Evolutionary conservation across 2,113 vertebrate genomes (phyloP).

Genomic region (Ammodytes marinus): DNA sequence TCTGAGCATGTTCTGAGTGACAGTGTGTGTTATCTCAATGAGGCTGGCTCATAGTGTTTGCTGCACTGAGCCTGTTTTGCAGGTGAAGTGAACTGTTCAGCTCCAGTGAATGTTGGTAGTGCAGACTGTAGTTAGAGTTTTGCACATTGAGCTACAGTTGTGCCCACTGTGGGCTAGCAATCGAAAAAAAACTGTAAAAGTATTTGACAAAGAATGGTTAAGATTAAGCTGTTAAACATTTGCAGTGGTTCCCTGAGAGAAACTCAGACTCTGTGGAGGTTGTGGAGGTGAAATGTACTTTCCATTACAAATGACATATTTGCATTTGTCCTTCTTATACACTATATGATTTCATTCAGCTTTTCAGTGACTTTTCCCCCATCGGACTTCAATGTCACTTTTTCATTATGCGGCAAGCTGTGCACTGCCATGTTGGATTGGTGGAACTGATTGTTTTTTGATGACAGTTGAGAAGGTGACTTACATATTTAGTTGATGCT

Average conservation of each 20-base stretch:
- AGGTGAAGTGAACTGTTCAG: too few relatives aligned
- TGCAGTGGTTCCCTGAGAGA: conserved; percentile 20
- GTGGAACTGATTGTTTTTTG: conserved; percentile 77
- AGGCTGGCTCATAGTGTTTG: too few relatives aligned
- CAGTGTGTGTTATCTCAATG: too few relatives aligned
- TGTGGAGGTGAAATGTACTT: conserved; percentile 43
- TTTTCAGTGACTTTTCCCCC: conserved; percentile 49
- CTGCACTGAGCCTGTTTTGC: too few relatives aligned
- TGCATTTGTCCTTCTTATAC: conserved; percentile 67
- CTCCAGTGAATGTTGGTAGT: too few relatives aligned
- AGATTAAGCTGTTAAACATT: conserved; percentile 42
- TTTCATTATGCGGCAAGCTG: conserved; percentile 61
- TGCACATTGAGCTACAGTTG: too few relatives aligned
- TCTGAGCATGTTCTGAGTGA: too few relatives aligned
- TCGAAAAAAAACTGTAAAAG: background rate
- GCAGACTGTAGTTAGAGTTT: too few relatives aligned
- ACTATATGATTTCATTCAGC: conserved; percentile 38
- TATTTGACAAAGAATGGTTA: conserved; percentile 21
- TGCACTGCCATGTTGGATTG: conserved; percentile 49
- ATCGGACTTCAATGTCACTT: conserved; percentile 63
- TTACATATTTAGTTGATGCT: conserved; percentile 60
- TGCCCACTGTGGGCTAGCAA: too few relatives aligned
- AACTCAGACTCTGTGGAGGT: conserved; percentile 15
- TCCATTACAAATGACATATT: conserved; percentile 69
- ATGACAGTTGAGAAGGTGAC: conserved; percentile 74